A percentile compares a stretch with the other conserved stretches of the same genome.
phyloP scores from a whole-genome alignment of 2,113 vertebrate genomes.

The Pyxicephalus adspersus region DNA sequence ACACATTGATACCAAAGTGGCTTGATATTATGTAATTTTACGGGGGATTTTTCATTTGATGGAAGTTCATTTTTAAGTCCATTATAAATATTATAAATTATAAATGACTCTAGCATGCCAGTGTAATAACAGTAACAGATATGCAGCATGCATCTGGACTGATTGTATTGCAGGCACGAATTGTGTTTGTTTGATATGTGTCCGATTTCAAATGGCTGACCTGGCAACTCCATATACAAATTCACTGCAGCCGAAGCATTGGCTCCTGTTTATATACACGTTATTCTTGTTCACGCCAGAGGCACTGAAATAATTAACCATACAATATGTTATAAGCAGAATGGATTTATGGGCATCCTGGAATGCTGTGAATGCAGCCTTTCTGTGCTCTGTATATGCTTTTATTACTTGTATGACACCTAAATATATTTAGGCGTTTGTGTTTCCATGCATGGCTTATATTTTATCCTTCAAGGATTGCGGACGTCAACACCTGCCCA shows the following conservation, averaged over 20 bases:
- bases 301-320: constrained; percentile 26
- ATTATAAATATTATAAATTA: no score
- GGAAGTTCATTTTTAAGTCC: no score
- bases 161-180: neutral
- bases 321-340: neutral
- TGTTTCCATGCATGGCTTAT: neutral
- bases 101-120: no score
- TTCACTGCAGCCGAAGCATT: constrained; percentile 1
- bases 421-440: neutral
- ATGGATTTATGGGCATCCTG: neutral
- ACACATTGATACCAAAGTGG: no score
- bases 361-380: neutral
- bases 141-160: neutral
- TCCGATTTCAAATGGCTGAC: constrained; percentile 2
- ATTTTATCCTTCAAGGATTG: neutral
- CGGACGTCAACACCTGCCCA: constrained; percentile 11
- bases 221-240: neutral
- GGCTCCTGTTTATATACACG: constrained; percentile 9
- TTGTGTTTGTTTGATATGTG: neutral
- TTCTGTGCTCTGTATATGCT: neutral
- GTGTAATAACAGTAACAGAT: neutral
- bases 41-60: no score
- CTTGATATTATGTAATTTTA: no score
- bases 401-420: neutral
- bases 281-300: neutral